Evolutionary conservation across 2,888 invertebrate species (phyloP).

Genomic region (Phlogophora meticulosa): DNA sequence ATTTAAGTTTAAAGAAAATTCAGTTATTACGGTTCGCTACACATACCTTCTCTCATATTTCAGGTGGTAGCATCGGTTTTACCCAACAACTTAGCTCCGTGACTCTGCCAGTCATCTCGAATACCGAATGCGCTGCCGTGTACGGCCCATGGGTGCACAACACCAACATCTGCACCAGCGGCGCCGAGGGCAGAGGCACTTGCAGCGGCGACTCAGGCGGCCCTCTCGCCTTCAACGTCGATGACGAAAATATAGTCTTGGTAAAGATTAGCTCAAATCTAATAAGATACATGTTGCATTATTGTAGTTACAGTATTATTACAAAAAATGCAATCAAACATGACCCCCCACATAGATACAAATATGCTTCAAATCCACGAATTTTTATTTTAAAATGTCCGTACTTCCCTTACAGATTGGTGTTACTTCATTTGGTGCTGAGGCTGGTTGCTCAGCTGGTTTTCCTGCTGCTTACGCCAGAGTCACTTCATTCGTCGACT

Average conservation of each 20-base stretch:
- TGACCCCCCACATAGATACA: background rate
- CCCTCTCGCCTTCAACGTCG: slow-evolving; percentile 63
- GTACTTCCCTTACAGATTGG: slow-evolving; percentile 65
- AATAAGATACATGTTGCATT: too few species aligned
- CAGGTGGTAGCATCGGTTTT: slow-evolving; percentile 69
- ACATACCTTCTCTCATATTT: background rate
- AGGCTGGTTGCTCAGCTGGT: slow-evolving; percentile 70
- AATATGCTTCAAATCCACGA: too few species aligned
- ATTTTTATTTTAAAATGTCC: background rate
- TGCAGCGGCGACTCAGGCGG: slow-evolving; percentile 79
- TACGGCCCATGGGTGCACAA: slow-evolving; percentile 66
- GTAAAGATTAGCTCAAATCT: slow-evolving; percentile 38
- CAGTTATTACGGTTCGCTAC: background rate
- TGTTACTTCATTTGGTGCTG: slow-evolving; percentile 74
- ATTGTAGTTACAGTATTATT: background rate
- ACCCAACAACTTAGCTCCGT: slow-evolving; percentile 76
- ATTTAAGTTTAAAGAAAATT: too few species aligned
- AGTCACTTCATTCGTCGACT: slow-evolving; percentile 71
- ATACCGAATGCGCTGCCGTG: slow-evolving; percentile 69
- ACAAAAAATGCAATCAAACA: background rate
- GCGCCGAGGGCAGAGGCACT: slow-evolving; percentile 72
- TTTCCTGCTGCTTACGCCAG: slow-evolving; percentile 77
- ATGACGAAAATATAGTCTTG: slow-evolving; percentile 51
- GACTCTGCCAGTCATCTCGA: slow-evolving; percentile 69
- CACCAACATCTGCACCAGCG: slow-evolving; percentile 78